Percentiles rank a stretch among this genome's conserved stretches.
These are phyloP conservation scores for Gari tellinella DNA, from an alignment of 2,888 invertebrate species.

Conservation along the genomic window DNA sequence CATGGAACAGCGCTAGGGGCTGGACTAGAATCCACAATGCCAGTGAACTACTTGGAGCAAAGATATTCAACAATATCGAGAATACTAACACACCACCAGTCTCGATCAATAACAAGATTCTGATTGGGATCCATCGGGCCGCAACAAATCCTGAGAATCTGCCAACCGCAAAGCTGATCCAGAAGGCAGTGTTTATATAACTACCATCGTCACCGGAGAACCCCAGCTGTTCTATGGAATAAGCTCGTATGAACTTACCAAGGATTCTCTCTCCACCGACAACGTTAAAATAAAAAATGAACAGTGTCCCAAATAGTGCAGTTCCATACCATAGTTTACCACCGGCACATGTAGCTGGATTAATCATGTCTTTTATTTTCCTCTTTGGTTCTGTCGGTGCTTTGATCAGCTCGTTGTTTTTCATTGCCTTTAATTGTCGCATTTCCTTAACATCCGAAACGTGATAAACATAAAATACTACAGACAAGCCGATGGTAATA, in stretches of 20 bases:
- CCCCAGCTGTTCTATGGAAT: conserved; percentile 66
- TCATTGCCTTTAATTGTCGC: background rate
- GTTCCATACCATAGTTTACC: conserved; percentile 65
- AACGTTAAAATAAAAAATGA: conserved; percentile 66
- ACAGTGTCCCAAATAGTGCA: conserved; percentile 58
- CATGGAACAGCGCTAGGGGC: conserved; percentile 64
- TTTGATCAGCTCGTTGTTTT: background rate
- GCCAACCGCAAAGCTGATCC: conserved; percentile 70
- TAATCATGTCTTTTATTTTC: conserved; percentile 56
- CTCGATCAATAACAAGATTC: conserved; percentile 63
- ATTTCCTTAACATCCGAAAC: conserved; percentile 9
- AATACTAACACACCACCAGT: conserved; percentile 53
- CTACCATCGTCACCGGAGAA: conserved; percentile 66
- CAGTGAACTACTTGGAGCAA: conserved; percentile 48
- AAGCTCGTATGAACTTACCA: conserved; percentile 72
- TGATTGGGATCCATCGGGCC: conserved; percentile 63
- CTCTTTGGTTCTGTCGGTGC: background rate
- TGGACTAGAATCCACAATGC: conserved; percentile 67
- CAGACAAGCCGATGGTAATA: conserved; percentile 42
- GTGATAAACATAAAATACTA: conserved; percentile 61
- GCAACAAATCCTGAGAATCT: conserved; percentile 64
- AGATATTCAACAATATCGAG: conserved; percentile 60
- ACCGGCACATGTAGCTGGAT: conserved; percentile 63
- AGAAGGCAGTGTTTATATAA: conserved; percentile 68
- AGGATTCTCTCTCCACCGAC: conserved; percentile 70